Evolutionary conservation across 2,888 invertebrate species (phyloP).

Genomic region (Calameuta idolon): DNA sequence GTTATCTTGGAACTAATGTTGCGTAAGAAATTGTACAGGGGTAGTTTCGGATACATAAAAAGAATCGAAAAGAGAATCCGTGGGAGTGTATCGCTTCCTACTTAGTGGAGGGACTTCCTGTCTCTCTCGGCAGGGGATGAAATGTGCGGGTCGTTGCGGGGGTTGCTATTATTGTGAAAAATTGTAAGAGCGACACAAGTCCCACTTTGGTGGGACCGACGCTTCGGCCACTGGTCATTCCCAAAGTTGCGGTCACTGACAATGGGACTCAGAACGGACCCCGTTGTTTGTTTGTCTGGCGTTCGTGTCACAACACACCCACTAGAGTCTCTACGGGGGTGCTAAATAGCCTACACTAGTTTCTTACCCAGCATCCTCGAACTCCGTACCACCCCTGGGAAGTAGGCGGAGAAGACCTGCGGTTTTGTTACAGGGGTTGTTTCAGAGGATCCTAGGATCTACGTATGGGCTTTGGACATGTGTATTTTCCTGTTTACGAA

Average conservation of each 20-base stretch:
- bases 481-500: not conserved
- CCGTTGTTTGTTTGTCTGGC: slow-evolving; percentile 57
- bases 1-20: slow-evolving; percentile 4
- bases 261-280: slow-evolving; percentile 37
- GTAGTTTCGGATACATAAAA: slow-evolving; percentile 1
- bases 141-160: not conserved
- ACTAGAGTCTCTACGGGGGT: slow-evolving; percentile 56
- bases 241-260: not conserved
- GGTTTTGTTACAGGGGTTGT: not conserved
- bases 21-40: slow-evolving; percentile 4
- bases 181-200: not conserved
- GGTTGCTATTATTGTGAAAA: not conserved
- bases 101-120: slow-evolving; percentile 5
- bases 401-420: not conserved
- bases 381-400: slow-evolving; percentile 15
- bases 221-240: not conserved
- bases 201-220: not conserved
- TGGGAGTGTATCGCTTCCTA: slow-evolving; percentile 23
- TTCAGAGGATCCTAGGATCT: not conserved
- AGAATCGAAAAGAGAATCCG: slow-evolving; percentile 12
- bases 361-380: slow-evolving; percentile 35
- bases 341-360: slow-evolving; percentile 53
- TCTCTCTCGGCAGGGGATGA: not conserved
- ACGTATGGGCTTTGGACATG: not conserved
- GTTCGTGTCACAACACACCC: slow-evolving; percentile 61